phyloP scores from a whole-genome alignment of 2,113 vertebrate genomes.

The Petromus typicus region DNA sequence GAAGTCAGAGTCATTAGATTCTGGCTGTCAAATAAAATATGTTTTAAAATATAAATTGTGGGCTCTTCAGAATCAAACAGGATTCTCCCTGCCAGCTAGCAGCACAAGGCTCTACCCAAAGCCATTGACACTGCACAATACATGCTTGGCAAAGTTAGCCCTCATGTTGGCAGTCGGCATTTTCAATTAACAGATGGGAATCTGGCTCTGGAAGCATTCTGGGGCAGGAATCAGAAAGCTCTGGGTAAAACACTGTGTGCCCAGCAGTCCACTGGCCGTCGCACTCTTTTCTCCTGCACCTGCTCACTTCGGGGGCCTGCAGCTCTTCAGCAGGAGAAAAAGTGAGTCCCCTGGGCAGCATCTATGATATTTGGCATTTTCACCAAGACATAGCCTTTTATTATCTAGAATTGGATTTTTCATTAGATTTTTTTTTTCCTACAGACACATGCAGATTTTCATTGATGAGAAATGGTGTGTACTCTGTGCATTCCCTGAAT shows the following conservation, averaged over 20 bases:
- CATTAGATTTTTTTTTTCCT: conserved; percentile 47
- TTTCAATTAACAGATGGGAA: conserved; percentile 81
- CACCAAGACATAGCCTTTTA: neutral
- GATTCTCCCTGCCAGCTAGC: conserved; percentile 73
- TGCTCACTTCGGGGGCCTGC: conserved; percentile 22
- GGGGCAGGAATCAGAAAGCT: conserved; percentile 55
- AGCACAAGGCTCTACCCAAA: conserved; percentile 77
- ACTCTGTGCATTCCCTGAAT: conserved; percentile 30
- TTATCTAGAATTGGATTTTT: conserved; percentile 32
- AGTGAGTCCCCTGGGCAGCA: neutral
- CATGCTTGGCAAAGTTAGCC: conserved; percentile 78
- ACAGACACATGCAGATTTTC: conserved; percentile 47
- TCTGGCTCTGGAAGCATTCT: conserved; percentile 65
- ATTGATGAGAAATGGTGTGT: conserved; percentile 50
- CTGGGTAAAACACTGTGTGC: conserved; percentile 31
- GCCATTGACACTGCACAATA: conserved; percentile 80
- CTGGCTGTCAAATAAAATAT: conserved; percentile 82
- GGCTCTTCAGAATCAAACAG: conserved; percentile 76
- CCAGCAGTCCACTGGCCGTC: conserved; percentile 19
- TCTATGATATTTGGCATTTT: conserved; percentile 33
- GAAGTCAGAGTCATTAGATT: conserved; percentile 80
- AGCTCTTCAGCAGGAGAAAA: conserved; percentile 30
- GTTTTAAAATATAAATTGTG: conserved; percentile 81
- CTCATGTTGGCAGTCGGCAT: conserved; percentile 75
- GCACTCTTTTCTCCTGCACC: conserved; percentile 33